Base-by-base conservation (phyloP, 2,888 invertebrate genomes). In the Xylophagus ater region DNA sequence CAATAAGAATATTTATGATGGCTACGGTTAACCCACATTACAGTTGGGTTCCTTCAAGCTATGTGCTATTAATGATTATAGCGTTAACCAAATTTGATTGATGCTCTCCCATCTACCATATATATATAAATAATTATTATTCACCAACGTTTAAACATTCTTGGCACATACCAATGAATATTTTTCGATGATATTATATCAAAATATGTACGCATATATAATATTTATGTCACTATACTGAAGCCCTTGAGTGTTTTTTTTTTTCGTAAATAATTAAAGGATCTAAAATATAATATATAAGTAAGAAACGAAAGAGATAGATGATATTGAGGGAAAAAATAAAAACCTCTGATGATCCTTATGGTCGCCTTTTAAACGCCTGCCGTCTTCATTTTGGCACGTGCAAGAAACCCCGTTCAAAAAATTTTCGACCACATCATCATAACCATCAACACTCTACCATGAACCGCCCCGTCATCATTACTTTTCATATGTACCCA, bases 381-480 rank as follows among this genome's bases (percentile, higher is more conserved):
- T 14, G 19, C 12, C 20, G 14, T 4, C 40, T 29, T 25, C 43
- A 29, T 24, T 19, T 25, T 28, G 43, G 36, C 43, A 43, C 43
- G 43, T 43, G 43, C 43, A 37, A 29, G 37, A 37, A 31, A 37
- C 30, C 25, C 31, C 26, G 26, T 5, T n/a, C 12, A 12, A 5
- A 25, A 23, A 28, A 34, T 34, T 40, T 40, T 40, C 40, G 40
- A 40, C 40, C 40, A 40, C 40, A 44, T 44, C 44, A 41, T 44
- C 33, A 39, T 44, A 41, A 37, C 35, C 32, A 33, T 25, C 35
- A 28, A 34, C 41, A 31, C 18, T 41, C n/a, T n/a, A n/a, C n/a
- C n/a, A n/a, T n/a, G n/a, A n/a, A 35, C 25, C 33, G 34, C 31
- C 13, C 3, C 38, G 15, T 34, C 39, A 34, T 30, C 38, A 39